phyloP scores from a whole-genome alignment of 2,888 invertebrate species.

The Parthenolecanium corni region DNA sequence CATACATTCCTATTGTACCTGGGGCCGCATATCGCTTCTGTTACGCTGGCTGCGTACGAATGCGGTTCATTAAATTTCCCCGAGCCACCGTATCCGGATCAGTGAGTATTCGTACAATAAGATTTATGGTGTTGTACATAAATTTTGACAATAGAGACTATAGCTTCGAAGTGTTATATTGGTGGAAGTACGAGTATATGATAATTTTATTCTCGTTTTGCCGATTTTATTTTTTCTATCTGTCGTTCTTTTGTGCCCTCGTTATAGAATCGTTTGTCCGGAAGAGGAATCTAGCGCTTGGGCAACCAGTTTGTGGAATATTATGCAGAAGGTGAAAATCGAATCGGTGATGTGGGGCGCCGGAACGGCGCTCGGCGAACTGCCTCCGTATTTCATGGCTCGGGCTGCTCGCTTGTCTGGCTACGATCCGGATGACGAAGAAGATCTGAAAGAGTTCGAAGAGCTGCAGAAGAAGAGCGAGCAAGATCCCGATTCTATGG shows the following conservation, averaged over 20 bases:
- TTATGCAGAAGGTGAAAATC: slow-evolving; percentile 86
- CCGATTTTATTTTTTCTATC: no score
- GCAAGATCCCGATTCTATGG: slow-evolving; percentile 36
- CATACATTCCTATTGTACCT: slow-evolving; percentile 97
- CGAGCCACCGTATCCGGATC: slow-evolving; percentile 94
- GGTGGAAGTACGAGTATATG: background rate
- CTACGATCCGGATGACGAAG: slow-evolving; percentile 51
- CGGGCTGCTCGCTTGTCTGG: slow-evolving; percentile 63
- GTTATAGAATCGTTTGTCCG: slow-evolving; percentile 78
- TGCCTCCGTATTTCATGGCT: slow-evolving; percentile 99
- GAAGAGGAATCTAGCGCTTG: slow-evolving; percentile 49
- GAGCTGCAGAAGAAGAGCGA: slow-evolving; percentile 50
- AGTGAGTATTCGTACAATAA: slow-evolving; percentile 53
- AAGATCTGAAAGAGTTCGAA: slow-evolving; percentile 63
- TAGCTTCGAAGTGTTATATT: background rate
- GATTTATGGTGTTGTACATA: no score
- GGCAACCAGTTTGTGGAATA: slow-evolving; percentile 73
- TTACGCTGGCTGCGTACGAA: slow-evolving; percentile 96
- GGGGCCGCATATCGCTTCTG: slow-evolving; percentile 98
- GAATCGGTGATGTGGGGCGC: slow-evolving; percentile 98
- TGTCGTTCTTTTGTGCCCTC: no score
- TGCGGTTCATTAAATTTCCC: slow-evolving; percentile 92
- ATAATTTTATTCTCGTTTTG: background rate
- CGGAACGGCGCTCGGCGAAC: slow-evolving; percentile 95
- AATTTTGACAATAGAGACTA: background rate